These are phyloP conservation scores for Tortrix viridana DNA, from an alignment of 2,888 invertebrate genomes.

Conservation along the genomic window DNA sequence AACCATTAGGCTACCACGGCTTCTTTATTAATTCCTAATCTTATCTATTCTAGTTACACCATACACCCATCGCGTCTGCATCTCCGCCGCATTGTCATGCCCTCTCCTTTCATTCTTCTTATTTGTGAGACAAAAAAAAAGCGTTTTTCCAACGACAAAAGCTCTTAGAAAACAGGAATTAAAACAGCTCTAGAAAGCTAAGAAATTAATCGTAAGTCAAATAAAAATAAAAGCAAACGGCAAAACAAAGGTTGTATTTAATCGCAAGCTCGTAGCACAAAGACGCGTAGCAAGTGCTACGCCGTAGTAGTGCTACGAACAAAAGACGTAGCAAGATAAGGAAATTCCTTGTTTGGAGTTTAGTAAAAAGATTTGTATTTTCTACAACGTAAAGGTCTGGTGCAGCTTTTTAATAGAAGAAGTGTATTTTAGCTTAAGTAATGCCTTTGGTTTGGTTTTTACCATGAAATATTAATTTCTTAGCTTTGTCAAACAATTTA, in stretches of 20 bases:
- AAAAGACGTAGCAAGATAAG: constrained; percentile 8
- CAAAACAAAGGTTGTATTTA: constrained; percentile 6
- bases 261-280: constrained; percentile 6
- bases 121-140: too few species aligned
- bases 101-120: neutral
- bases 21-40: too few species aligned
- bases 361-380: constrained; percentile 1
- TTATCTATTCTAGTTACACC: too few species aligned
- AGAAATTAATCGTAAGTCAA: neutral
- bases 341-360: neutral
- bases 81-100: too few species aligned
- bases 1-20: too few species aligned
- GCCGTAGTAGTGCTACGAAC: constrained; percentile 11
- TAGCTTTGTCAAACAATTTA: too few species aligned
- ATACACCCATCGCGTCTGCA: too few species aligned
- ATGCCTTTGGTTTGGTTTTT: too few species aligned
- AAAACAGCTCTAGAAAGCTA: neutral
- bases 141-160: too few species aligned
- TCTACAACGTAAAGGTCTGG: neutral
- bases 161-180: neutral
- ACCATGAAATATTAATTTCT: too few species aligned
- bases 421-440: neutral
- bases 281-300: constrained; percentile 8
- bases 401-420: neutral
- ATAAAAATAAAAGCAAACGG: neutral